phyloP scores from a whole-genome alignment of 2,797 vertebrate genomes.

The Hapalemur alaotrensis region DNA sequence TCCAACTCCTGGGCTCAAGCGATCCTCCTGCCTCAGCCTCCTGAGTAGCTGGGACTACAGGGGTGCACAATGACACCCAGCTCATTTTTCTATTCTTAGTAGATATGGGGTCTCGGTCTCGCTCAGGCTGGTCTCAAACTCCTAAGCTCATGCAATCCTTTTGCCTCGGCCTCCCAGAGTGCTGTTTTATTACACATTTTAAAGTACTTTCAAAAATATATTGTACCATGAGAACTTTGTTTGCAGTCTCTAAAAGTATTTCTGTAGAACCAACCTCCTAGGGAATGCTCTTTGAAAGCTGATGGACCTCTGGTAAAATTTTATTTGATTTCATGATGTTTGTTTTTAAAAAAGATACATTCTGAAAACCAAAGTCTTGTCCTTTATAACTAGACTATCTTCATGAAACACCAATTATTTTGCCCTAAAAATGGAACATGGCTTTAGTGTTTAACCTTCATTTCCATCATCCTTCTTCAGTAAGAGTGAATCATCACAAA shows the following conservation, averaged over 20 bases:
- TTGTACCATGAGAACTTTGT: conserved; percentile 48
- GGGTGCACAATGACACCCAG: too few species aligned
- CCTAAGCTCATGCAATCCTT: too few species aligned
- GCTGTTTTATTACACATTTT: conserved; percentile 18
- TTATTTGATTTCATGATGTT: conserved; percentile 2
- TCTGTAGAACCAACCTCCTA: conserved; percentile 4
- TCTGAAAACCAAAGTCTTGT: not conserved
- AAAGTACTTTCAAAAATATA: conserved; percentile 9
- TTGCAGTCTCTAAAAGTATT: not conserved
- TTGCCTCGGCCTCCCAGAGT: not conserved
- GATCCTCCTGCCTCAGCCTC: too few species aligned
- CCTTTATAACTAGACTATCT: not conserved
- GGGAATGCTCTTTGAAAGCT: conserved; percentile 25
- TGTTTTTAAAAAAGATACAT: not conserved
- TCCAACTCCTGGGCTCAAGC: too few species aligned
- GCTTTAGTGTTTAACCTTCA: not conserved
- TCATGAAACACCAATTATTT: not conserved
- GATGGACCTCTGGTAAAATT: not conserved
- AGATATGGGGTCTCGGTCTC: too few species aligned
- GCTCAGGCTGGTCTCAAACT: too few species aligned
- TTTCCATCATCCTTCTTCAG: not conserved
- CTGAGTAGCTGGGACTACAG: too few species aligned
- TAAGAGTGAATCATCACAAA: conserved; percentile 20
- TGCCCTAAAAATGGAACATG: not conserved
- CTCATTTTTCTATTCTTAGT: too few species aligned